Evolutionary conservation across 2,113 vertebrate species (phyloP).

Genomic region (Cottus gobio): DNA sequence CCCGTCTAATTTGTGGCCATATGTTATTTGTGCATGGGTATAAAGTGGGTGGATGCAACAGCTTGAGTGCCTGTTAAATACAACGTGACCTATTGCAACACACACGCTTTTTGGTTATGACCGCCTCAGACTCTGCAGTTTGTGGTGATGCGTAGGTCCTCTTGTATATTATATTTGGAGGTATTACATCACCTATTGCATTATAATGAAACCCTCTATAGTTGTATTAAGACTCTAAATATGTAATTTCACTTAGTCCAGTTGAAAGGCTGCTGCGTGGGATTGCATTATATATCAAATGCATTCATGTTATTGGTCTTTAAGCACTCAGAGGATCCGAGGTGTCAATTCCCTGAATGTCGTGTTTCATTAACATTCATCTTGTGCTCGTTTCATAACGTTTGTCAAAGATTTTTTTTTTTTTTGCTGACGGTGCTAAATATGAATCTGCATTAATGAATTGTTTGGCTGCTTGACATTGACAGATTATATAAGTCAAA

Average conservation of each 20-base stretch:
- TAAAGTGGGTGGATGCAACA: not conserved
- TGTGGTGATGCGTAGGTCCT: not conserved
- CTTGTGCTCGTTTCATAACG: not conserved
- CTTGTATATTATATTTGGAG: not conserved
- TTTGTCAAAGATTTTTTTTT: not conserved
- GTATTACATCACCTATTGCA: not conserved
- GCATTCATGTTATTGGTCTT: not conserved
- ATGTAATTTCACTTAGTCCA: not conserved
- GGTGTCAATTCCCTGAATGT: not conserved
- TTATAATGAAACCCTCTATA: not conserved
- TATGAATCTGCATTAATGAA: not conserved
- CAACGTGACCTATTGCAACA: slow-evolving; percentile 7
- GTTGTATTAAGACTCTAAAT: not conserved
- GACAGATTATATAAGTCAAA: not conserved
- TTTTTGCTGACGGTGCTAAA: not conserved
- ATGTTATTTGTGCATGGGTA: not conserved
- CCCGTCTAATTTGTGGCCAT: not conserved
- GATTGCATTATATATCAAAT: not conserved
- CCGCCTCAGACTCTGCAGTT: not conserved
- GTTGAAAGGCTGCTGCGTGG: not conserved
- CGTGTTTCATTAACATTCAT: not conserved
- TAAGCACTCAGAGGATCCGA: not conserved
- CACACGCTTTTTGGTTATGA: not conserved
- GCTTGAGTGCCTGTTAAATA: not conserved
- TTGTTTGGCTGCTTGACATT: not conserved